Base-by-base conservation (phyloP, 2,797 vertebrate species). In the Ammospiza maritima region DNA sequence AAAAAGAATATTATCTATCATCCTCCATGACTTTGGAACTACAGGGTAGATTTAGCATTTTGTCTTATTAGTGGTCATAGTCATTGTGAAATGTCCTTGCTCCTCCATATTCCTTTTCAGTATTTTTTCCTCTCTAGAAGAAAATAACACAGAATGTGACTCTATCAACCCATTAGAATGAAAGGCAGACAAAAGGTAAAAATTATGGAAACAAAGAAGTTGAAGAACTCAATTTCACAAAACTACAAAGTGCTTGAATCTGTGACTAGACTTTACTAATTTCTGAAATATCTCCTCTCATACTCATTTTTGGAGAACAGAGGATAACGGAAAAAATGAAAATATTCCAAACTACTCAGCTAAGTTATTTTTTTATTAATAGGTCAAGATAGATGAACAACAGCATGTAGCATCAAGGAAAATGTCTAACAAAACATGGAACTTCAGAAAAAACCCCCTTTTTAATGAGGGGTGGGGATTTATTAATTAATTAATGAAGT, bases 361-460 rank as follows among this genome's bases (percentile, higher is more conserved):
- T 44, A 64, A 13, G 11, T 10, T 76, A 9, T 47, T 88, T 91
- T 91, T 56, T 13, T 76, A 57, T 86, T 56, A 85, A 62, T 5
- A 67, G 25, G 6, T 50, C 40, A 40, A 40, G 40, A 40, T 1
- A 67, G 22, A 76, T 13, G 30, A 79, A 69, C 3, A 5, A 56
- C 8, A 80, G 8, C 5, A 84, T 5, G 11, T 3, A 62, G 44
- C 15, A 83, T 47, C 5, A 51, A 57, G 44, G 34, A 65, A 79
- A 70, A 56, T 10, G 65, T 2, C 26, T 13, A 58, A 60, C 5
- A 65, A 45, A 48, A 14, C 6, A 44, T 1, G 4, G 32, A 56
- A 89, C 60, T 71, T 66, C 11, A 36, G 40, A 2, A 9, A 65
- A 54, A 82, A 79, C 34, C 0, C 0, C 1, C 1, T 40, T 88